phyloP scores from a whole-genome alignment of 2,113 vertebrate genomes.

The Oryzias curvinotus region DNA sequence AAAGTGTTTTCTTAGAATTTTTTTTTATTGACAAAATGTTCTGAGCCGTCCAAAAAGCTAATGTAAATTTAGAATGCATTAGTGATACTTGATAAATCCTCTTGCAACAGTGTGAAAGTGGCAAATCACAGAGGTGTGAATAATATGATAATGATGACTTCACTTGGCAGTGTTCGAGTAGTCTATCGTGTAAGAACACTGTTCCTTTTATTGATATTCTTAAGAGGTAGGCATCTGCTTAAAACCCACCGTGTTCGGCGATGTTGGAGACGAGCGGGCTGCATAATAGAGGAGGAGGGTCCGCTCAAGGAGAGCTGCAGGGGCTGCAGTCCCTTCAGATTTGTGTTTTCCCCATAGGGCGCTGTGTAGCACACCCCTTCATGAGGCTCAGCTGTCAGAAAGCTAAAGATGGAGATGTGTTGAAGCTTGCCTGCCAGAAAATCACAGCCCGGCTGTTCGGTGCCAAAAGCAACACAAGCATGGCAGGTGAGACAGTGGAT shows the following conservation, averaged over 20 bases:
- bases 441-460: conserved; percentile 48
- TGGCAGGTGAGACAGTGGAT: conserved; percentile 55
- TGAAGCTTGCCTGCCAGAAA: conserved; percentile 61
- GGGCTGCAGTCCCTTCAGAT: conserved; percentile 8
- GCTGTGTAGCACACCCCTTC: conserved; percentile 38
- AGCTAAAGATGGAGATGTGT: conserved; percentile 60
- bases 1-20: too few species aligned
- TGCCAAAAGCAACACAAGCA: conserved; percentile 49
- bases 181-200: background rate
- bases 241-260: background rate
- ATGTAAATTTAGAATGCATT: too few species aligned
- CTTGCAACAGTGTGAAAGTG: conserved; percentile 17
- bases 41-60: too few species aligned
- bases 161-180: background rate
- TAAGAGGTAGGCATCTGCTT: conserved; percentile 4
- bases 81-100: background rate
- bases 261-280: conserved; percentile 11
- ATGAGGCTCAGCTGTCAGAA: conserved; percentile 32
- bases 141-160: conserved; percentile 19
- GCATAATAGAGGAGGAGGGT: conserved; percentile 18
- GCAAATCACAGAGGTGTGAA: conserved; percentile 15
- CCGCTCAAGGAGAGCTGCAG: conserved; percentile 12
- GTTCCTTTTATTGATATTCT: conserved; percentile 11
- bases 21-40: too few species aligned
- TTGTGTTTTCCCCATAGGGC: conserved; percentile 42